Evolutionary conservation across 2,888 invertebrate genomes (phyloP).

Genomic region (Agonopterix arenella): DNA sequence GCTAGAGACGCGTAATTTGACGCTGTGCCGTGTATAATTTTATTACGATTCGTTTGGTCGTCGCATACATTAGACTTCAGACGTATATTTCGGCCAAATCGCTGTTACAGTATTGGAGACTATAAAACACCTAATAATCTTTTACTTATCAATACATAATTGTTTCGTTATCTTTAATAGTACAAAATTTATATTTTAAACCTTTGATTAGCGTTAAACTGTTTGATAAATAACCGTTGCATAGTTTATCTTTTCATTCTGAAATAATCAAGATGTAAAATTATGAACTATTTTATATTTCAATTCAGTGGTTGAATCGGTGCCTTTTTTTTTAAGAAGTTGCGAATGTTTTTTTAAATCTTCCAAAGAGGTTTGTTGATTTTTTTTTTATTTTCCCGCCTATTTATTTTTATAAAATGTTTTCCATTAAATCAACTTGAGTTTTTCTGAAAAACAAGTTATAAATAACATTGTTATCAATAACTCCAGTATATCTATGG

Average conservation of each 20-base stretch:
- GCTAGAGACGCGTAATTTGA: constrained; percentile 75
- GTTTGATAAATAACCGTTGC: constrained; percentile 44
- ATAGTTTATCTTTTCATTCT: constrained; percentile 6
- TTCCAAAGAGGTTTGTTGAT: no score
- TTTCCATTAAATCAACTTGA: no score
- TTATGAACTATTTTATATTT: neutral
- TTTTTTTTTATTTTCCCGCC: no score
- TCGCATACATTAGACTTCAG: constrained; percentile 48
- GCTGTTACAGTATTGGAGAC: neutral
- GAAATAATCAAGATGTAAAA: neutral
- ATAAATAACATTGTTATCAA: no score
- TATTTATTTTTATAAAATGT: no score
- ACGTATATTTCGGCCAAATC: neutral
- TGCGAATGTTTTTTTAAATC: no score
- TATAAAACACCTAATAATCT: constrained; percentile 31
- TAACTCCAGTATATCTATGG: no score
- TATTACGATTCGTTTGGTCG: constrained; percentile 64
- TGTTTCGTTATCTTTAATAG: constrained; percentile 65
- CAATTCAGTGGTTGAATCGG: no score
- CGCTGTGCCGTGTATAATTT: constrained; percentile 74
- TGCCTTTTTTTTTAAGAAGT: no score
- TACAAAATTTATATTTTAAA: constrained; percentile 61
- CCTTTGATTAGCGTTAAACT: constrained; percentile 68
- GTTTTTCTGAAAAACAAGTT: no score
- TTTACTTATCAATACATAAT: constrained; percentile 56